Conservation (phyloP, 1,140 invertebrate species). For the Ooceraea biroi region DNA sequence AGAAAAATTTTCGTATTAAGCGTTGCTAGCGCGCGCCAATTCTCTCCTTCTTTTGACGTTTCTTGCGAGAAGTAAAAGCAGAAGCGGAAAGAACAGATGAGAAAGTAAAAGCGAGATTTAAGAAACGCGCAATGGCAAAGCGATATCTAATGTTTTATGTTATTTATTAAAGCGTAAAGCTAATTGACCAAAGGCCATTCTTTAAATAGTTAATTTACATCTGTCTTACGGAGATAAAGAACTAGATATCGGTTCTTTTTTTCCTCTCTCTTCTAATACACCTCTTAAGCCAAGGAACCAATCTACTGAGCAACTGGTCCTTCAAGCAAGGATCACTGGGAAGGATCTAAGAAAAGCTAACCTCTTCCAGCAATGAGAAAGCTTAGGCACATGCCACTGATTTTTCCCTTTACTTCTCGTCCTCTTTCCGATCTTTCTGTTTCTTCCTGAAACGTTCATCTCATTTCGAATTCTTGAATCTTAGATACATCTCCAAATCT, state of each 20-base stretch:
- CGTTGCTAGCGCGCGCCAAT: conserved; percentile 44
- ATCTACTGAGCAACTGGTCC: conserved; percentile 58
- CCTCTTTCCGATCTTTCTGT: not conserved
- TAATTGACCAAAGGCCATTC: conserved; percentile 3
- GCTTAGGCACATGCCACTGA: conserved; percentile 38
- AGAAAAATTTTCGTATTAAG: conserved; percentile 79
- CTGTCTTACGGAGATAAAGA: conserved; percentile 45
- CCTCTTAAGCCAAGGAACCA: conserved; percentile 53
- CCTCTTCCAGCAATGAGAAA: conserved; percentile 50
- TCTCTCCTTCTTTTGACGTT: not conserved
- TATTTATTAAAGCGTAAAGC: conserved; percentile 28
- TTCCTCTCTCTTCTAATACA: conserved; percentile 48
- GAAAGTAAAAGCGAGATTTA: not conserved
- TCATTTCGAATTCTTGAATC: conserved; percentile 43
- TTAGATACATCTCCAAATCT: conserved; percentile 23
- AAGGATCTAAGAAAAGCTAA: conserved; percentile 58
- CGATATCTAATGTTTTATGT: no score
- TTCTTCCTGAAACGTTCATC: conserved; percentile 40
- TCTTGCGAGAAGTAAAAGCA: conserved; percentile 7
- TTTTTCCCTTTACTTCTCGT: not conserved
- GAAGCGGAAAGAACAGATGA: not conserved
- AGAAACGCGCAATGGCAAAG: not conserved
- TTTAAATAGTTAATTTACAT: conserved; percentile 48
- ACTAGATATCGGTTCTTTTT: conserved; percentile 39
- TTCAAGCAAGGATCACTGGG: conserved; percentile 52